phyloP scores from a whole-genome alignment of 2,888 invertebrate species.

The Tholera decimalis region DNA sequence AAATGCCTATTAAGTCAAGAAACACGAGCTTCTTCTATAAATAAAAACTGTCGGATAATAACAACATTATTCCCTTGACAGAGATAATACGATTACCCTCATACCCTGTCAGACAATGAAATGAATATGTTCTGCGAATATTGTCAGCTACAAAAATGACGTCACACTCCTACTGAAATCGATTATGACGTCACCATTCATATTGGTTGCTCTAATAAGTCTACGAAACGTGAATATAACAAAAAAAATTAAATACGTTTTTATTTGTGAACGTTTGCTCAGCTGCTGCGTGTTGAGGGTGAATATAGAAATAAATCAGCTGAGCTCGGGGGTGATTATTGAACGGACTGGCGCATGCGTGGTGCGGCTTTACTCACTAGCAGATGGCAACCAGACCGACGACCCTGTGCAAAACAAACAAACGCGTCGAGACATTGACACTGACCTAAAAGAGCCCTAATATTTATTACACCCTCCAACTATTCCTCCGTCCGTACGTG shows the following conservation, averaged over 20 bases:
- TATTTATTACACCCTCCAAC: slow-evolving; percentile 61
- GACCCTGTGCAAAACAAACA: slow-evolving; percentile 86
- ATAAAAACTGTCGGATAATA: slow-evolving; percentile 3
- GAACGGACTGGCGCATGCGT: slow-evolving; percentile 88
- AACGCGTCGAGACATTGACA: slow-evolving; percentile 81
- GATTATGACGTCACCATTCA: slow-evolving; percentile 40
- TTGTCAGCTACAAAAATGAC: slow-evolving; percentile 34
- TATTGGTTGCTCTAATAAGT: slow-evolving; percentile 12
- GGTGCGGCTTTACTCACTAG: slow-evolving; percentile 53
- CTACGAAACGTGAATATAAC: slow-evolving; percentile 13
- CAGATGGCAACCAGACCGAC: slow-evolving; percentile 74
- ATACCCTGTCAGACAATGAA: neutral
- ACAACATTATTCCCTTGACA: slow-evolving; percentile 8
- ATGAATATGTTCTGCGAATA: slow-evolving; percentile 11
- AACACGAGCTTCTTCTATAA: neutral
- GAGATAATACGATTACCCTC: neutral
- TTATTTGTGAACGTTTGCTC: slow-evolving; percentile 23
- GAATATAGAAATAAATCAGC: slow-evolving; percentile 73
- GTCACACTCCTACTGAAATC: slow-evolving; percentile 26
- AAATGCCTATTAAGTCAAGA: slow-evolving; percentile 1
- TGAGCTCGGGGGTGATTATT: slow-evolving; percentile 79
- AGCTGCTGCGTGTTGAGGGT: slow-evolving; percentile 27
- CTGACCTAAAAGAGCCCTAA: slow-evolving; percentile 77
- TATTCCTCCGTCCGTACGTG: slow-evolving; percentile 53
- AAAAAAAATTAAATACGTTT: slow-evolving; percentile 11